Base-by-base conservation (phyloP, 2,888 invertebrate species). In the Caenorhabditis sp. region DNA sequence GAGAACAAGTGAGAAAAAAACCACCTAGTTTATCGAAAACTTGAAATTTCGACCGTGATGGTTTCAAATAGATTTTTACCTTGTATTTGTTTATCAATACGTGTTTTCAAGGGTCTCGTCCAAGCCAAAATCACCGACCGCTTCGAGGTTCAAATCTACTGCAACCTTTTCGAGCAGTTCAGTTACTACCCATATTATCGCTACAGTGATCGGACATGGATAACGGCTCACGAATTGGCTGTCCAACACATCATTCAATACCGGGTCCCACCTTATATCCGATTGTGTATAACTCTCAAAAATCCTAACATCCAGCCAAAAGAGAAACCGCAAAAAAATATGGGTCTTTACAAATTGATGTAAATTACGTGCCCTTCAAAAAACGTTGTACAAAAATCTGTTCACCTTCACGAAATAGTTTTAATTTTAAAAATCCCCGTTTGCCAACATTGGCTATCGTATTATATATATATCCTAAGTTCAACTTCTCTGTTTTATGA, bases 111-210 rank as follows among this genome's bases (percentile, higher is more conserved):
- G 76, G 79, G 79, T 16, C 70, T 79, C 70, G 56, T 72, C 24
- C 16, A 24, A 26, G 70, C 56, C 12, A 56, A 72, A 5, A 47
- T 79, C 24, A 47, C 49, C 14, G 79, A 79, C 26, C 63, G 63
- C 28, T 79, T 70, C 31, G 79, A 79, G 35, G 64, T 79, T 19
- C 79, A 79, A 49, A 79, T 79, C 54, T 79, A 79, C 49, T 79
- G 79, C 44, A 63, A 70, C 6, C 64, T 79, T 6, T 79, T 79
- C 56, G 79, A 79, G 35, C 79, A 79, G 47, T 79, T 79, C 58
- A 51, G 69, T 3, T 70, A 70, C 47, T 79, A 79, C 44, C 79
- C 79, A 10, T 44, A 56, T 49, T 79, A 79, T 38, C 38, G 12
- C 2, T 64, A 64, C 26, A 7, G 31, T 72, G 24, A 54, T 44